A percentile compares a stretch with the other conserved stretches of the same genome.
phyloP scores from a whole-genome alignment of 2,797 vertebrate genomes.

The Nasua narica region DNA sequence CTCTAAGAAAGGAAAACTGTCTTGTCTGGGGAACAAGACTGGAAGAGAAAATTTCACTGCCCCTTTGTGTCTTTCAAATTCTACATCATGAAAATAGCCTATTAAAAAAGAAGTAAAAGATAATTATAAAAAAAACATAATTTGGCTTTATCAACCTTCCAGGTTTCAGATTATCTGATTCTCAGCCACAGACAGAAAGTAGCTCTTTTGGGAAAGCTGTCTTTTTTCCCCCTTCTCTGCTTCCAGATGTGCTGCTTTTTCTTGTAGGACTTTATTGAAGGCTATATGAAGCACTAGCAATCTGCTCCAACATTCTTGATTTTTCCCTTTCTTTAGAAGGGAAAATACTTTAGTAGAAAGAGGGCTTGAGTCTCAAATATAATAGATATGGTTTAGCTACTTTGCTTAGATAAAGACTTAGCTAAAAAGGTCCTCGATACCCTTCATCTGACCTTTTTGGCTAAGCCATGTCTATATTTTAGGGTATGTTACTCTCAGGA shows the following conservation, averaged over 20 bases:
- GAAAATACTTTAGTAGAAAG: slow-evolving; percentile 6
- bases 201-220: not conserved
- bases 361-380: not conserved
- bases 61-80: slow-evolving; percentile 33
- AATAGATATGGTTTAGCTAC: not conserved
- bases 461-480: slow-evolving; percentile 12
- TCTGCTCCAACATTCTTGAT: not conserved
- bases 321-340: not conserved
- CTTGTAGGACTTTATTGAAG: not conserved
- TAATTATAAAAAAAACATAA: slow-evolving; percentile 34
- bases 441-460: not conserved
- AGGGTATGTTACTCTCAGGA: not conserved
- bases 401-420: not conserved
- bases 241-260: not conserved
- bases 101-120: slow-evolving; percentile 39
- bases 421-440: not conserved
- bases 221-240: not conserved
- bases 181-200: slow-evolving; percentile 4
- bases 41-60: not conserved
- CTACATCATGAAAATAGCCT: not conserved
- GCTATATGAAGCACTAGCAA: not conserved
- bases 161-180: slow-evolving; percentile 13
- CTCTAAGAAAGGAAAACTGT: not conserved
- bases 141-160: not conserved
- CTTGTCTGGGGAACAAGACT: not conserved